Percentiles rank a stretch among this genome's conserved stretches.
Conservation (phyloP, 2,888 invertebrate species). For the Sicus ferrugineus region DNA sequence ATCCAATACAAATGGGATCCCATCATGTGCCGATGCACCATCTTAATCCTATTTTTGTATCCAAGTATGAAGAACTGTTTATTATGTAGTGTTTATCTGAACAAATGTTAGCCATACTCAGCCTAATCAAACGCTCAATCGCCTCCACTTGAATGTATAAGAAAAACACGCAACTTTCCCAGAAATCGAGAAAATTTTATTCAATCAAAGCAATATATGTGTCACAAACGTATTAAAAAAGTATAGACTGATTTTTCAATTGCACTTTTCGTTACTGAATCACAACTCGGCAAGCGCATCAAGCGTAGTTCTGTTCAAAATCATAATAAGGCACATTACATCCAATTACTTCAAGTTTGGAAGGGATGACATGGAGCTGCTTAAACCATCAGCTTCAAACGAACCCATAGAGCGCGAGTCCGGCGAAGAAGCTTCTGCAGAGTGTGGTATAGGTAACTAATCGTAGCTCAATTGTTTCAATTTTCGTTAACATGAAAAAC, state of each 20-base stretch:
- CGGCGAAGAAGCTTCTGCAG: no score
- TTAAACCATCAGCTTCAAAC: slow-evolving; percentile 12
- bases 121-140: neutral
- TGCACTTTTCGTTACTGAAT: slow-evolving; percentile 7
- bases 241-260: neutral
- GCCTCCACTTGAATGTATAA: no score
- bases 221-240: neutral
- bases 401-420: no score
- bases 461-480: no score
- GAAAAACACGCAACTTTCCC: neutral
- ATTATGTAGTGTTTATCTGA: no score
- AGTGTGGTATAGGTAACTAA: no score
- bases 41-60: no score
- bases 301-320: neutral
- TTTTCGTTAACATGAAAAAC: no score
- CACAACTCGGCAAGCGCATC: neutral
- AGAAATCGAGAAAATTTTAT: neutral
- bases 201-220: slow-evolving; percentile 15
- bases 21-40: no score
- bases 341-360: neutral
- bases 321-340: neutral
- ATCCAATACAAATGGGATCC: no score
- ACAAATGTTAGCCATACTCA: no score
- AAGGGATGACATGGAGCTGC: slow-evolving; percentile 30
- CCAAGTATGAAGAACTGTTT: no score